Percentiles rank a stretch among this genome's conserved stretches.
Evolutionary conservation across 2,888 invertebrate genomes (phyloP).

Genomic region (Antheraea yamamai): DNA sequence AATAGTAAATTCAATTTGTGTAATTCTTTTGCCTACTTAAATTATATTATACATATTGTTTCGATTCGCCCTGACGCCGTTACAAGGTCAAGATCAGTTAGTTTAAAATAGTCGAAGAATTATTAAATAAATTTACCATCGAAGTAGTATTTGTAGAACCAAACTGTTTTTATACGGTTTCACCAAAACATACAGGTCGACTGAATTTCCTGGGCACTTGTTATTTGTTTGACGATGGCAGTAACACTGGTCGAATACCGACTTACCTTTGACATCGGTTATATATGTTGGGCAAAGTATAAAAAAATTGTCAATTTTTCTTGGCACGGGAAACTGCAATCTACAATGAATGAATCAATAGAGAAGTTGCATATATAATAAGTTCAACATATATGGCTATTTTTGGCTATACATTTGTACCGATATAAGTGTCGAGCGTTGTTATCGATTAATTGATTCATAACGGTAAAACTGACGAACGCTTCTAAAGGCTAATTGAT

Average conservation of each 20-base stretch:
- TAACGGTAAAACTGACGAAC: too few relatives aligned
- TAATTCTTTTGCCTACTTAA: neutral
- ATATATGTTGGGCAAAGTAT: neutral
- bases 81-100: conserved; percentile 10
- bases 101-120: conserved; percentile 25
- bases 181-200: neutral
- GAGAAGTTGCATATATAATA: neutral
- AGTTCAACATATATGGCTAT: neutral
- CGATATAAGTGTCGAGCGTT: neutral
- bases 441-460: neutral
- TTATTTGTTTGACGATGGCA: neutral
- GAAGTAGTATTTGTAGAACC: neutral
- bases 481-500: too few relatives aligned
- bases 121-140: neutral
- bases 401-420: neutral
- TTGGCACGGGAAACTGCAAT: neutral
- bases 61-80: conserved; percentile 1
- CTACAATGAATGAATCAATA: neutral
- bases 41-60: neutral
- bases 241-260: neutral
- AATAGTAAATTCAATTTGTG: neutral
- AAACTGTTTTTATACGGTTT: neutral
- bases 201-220: neutral
- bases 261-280: too few relatives aligned
- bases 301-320: neutral